phyloP scores from a whole-genome alignment of 2,797 vertebrate species.

The Argyrosomus regius region DNA sequence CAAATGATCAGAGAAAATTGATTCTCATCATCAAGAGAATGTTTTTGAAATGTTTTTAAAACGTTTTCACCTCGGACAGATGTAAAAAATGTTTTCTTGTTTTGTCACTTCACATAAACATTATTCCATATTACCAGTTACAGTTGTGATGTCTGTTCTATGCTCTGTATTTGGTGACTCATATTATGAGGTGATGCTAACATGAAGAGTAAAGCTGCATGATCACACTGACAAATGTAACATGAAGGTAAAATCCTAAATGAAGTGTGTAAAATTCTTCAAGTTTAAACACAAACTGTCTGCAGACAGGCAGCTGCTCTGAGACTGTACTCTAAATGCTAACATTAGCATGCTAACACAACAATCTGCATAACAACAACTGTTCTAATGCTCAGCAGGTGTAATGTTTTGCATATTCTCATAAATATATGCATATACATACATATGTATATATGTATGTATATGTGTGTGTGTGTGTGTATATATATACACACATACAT shows the following conservation, averaged over 20 bases:
- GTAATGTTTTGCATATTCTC: too few relatives aligned
- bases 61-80: neutral
- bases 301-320: neutral
- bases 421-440: too few relatives aligned
- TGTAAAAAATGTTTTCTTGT: slow-evolving; percentile 17
- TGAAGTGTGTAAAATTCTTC: neutral
- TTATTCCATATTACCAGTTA: neutral
- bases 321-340: neutral
- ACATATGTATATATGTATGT: too few relatives aligned
- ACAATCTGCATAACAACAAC: neutral
- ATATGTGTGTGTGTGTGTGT: too few relatives aligned
- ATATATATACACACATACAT: too few relatives aligned
- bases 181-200: too few relatives aligned
- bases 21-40: neutral
- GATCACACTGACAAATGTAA: neutral
- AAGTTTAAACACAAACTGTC: neutral
- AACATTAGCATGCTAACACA: too few relatives aligned
- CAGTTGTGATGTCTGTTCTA: neutral
- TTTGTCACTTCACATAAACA: slow-evolving; percentile 16
- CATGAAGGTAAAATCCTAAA: neutral
- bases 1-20: neutral
- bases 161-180: neutral
- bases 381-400: too few relatives aligned
- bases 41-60: neutral
- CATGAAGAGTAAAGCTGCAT: too few relatives aligned